Conservation (phyloP, 2,797 vertebrate species). For the Mallotus villosus region DNA sequence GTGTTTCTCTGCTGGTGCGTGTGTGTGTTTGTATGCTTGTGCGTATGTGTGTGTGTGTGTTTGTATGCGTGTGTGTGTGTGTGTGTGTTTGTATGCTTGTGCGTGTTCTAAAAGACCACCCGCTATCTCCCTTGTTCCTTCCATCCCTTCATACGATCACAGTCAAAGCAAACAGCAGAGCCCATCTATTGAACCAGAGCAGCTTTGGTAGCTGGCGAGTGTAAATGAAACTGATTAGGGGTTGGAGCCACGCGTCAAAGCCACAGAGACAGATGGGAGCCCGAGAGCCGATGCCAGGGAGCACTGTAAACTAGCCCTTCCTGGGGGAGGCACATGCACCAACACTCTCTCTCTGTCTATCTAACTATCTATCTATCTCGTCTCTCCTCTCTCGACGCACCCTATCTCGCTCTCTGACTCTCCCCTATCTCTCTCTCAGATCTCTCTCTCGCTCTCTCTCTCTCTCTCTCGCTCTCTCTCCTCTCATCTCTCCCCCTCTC, state of each 20-base stretch:
- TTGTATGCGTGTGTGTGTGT: not conserved
- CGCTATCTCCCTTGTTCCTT: not conserved
- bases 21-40: slow-evolving; percentile 1
- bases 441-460: not conserved
- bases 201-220: not conserved
- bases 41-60: not conserved
- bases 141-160: not conserved
- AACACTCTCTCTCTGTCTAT: not conserved
- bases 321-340: not conserved
- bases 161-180: slow-evolving; percentile 1
- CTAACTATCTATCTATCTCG: too few species aligned
- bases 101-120: not conserved
- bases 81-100: not conserved
- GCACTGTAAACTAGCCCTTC: not conserved
- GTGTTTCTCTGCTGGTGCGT: too few species aligned
- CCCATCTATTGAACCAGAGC: not conserved
- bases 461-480: not conserved
- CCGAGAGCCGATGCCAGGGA: not conserved
- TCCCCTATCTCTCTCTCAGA: too few species aligned
- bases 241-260: not conserved
- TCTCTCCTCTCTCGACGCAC: not conserved
- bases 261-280: not conserved
- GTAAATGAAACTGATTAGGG: slow-evolving; percentile 3
- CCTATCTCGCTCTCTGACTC: not conserved
- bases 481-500: not conserved